phyloP scores from a whole-genome alignment of 2,113 vertebrate genomes.

The Phasianus colchicus region DNA sequence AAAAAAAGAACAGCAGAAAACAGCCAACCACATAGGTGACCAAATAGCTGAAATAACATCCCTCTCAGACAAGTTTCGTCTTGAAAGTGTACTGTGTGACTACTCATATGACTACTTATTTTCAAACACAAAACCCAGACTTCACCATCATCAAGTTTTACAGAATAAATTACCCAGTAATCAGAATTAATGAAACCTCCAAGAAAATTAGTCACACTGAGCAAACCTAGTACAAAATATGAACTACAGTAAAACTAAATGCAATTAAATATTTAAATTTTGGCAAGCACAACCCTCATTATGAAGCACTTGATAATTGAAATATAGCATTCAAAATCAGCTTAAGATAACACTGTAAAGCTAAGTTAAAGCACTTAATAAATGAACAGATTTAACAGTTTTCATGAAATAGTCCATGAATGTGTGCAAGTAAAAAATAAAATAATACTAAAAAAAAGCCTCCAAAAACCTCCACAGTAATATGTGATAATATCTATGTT shows the following conservation, averaged over 20 bases:
- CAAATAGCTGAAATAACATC: not conserved
- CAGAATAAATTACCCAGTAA: not conserved
- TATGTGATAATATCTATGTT: conserved; percentile 30
- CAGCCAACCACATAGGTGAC: not conserved
- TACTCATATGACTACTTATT: not conserved
- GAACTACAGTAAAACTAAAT: not conserved
- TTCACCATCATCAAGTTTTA: not conserved
- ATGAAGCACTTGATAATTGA: not conserved
- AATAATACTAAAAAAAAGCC: no score
- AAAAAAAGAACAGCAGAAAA: not conserved
- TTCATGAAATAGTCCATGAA: not conserved
- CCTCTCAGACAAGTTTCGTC: not conserved
- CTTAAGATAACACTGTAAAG: not conserved
- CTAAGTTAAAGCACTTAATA: not conserved
- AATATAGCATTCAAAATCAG: not conserved
- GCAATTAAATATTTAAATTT: not conserved
- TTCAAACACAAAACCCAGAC: not conserved
- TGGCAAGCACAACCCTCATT: not conserved
- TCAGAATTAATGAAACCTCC: not conserved
- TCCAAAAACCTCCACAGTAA: not conserved
- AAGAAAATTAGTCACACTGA: not conserved
- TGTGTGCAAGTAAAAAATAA: not conserved
- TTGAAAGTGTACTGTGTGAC: not conserved
- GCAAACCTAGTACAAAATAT: not conserved
- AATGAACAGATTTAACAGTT: not conserved